These are phyloP conservation scores for Tetragonula clypearis DNA, from an alignment of 1,140 invertebrate genomes.

Conservation along the genomic window DNA sequence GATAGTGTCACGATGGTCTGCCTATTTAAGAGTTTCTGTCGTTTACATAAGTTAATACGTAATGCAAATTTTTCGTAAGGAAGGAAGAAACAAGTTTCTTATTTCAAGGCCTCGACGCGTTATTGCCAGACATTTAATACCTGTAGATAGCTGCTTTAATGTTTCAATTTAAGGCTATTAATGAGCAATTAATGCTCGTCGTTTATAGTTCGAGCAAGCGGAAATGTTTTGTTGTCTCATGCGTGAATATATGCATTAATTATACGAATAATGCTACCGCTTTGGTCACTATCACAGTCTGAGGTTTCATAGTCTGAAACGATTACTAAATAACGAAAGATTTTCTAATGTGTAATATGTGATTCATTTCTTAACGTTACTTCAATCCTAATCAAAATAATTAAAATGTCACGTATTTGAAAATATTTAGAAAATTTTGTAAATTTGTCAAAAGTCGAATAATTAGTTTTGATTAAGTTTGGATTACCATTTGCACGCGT, in stretches of 20 bases:
- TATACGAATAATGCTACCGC: neutral
- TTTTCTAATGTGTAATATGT: no score
- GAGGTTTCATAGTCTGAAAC: no score
- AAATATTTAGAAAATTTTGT: no score
- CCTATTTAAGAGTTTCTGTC: no score
- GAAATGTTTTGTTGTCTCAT: neutral
- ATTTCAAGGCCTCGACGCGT: neutral
- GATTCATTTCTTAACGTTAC: no score
- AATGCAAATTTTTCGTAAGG: no score
- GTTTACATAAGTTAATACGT: neutral
- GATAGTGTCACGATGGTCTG: no score
- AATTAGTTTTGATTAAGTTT: no score
- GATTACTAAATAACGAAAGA: neutral
- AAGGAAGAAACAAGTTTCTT: neutral
- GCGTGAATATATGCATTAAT: neutral
- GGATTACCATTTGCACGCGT: no score
- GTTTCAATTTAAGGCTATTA: constrained; percentile 2
- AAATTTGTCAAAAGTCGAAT: no score
- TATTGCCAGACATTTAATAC: neutral
- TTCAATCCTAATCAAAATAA: no score
- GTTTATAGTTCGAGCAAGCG: neutral
- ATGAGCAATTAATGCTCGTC: neutral
- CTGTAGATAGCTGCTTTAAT: neutral
- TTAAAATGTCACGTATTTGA: no score
- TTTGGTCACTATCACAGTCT: neutral